phyloP scores from a whole-genome alignment of 2,113 vertebrate species.

The Pleuronectes platessa region DNA sequence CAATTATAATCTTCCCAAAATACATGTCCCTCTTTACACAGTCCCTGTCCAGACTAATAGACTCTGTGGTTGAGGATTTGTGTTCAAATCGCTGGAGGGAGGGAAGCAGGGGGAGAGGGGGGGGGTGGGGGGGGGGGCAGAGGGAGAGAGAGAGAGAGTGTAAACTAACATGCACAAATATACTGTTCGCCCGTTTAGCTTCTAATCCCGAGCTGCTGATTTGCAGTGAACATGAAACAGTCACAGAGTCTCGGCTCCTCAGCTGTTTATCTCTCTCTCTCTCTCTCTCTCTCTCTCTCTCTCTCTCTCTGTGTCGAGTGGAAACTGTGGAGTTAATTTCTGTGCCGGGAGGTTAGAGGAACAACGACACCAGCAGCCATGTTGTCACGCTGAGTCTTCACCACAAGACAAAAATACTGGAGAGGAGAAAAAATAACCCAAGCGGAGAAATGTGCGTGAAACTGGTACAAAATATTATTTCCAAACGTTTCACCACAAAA shows the following conservation, averaged over 20 bases:
- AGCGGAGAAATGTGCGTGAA: conserved; percentile 17
- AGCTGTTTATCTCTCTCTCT: not conserved
- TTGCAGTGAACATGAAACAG: conserved; percentile 19
- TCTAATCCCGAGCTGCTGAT: conserved; percentile 55
- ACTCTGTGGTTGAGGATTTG: conserved; percentile 47
- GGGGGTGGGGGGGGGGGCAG: not conserved
- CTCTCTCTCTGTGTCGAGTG: not conserved
- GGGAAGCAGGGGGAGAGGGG: conserved; percentile 7
- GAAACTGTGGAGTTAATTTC: not conserved
- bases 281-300: not conserved
- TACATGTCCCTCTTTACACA: conserved; percentile 56
- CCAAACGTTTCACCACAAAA: conserved; percentile 8
- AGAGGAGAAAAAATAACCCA: too few relatives aligned
- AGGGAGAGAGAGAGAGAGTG: conserved; percentile 5
- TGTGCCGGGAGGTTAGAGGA: not conserved
- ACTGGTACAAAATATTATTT: conserved; percentile 8
- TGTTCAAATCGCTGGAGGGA: conserved; percentile 41
- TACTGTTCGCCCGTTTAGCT: conserved; percentile 12
- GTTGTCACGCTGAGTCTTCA: not conserved
- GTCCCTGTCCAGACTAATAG: conserved; percentile 49
- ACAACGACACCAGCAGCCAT: not conserved
- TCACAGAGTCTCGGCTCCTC: not conserved
- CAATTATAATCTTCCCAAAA: conserved; percentile 70
- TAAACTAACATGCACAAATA: conserved; percentile 16
- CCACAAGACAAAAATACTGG: not conserved